Evolutionary conservation across 23 tunicate species (phyloP).

Genomic region (Trididemnum clinides): DNA sequence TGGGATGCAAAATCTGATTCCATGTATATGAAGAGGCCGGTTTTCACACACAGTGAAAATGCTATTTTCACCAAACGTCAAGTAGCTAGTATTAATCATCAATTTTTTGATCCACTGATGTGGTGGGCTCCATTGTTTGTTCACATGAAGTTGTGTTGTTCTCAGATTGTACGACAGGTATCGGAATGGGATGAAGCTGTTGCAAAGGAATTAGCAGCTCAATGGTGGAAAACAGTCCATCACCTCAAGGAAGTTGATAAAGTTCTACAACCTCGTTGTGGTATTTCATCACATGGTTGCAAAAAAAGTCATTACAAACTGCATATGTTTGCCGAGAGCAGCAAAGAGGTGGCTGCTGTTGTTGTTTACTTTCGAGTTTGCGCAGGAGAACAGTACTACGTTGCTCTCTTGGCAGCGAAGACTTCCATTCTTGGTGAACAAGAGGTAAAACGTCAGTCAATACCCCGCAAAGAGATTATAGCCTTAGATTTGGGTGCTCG

Average conservation of each 20-base stretch:
- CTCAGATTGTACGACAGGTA: background rate
- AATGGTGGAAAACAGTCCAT: background rate
- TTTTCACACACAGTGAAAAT: background rate
- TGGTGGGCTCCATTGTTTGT: slow-evolving; percentile 2
- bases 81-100: background rate
- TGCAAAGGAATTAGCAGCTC: background rate
- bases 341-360: no score
- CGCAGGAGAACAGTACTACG: background rate
- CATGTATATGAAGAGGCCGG: background rate
- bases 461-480: background rate
- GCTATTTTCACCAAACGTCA: background rate
- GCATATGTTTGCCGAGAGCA: no score
- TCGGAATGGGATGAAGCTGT: background rate
- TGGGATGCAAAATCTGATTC: background rate
- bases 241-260: background rate
- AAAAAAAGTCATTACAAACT: no score
- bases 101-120: background rate
- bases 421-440: background rate
- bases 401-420: background rate
- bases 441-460: background rate
- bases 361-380: no score
- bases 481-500: background rate
- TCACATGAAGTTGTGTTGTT: background rate
- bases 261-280: background rate
- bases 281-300: no score